Percentiles rank a stretch among this genome's conserved stretches.
These are phyloP conservation scores for Stratiomys singularior DNA, from an alignment of 2,888 invertebrate genomes.

Conservation along the genomic window DNA sequence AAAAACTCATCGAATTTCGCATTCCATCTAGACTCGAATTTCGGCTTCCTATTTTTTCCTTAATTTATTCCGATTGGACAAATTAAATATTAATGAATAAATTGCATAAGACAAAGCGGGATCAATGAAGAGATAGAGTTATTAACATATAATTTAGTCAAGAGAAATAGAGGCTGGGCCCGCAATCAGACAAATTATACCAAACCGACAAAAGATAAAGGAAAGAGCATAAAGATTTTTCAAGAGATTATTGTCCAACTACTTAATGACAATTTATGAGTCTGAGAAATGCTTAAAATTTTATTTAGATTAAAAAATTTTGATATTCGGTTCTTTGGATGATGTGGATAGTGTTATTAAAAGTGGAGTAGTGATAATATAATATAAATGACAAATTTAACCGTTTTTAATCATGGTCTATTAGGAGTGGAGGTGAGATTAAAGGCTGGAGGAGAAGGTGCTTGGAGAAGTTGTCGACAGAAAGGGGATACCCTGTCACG, in stretches of 20 bases:
- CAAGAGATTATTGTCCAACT: conserved; percentile 37
- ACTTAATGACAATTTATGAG: conserved; percentile 45
- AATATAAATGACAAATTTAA: neutral
- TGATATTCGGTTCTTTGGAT: neutral
- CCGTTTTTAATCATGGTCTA: conserved; percentile 37
- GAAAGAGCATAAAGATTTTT: conserved; percentile 28
- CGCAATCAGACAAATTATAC: neutral
- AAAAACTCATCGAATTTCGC: conserved; percentile 29
- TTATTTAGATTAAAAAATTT: neutral
- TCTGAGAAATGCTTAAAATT: conserved; percentile 30
- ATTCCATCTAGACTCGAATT: neutral
- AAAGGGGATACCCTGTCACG: conserved; percentile 11
- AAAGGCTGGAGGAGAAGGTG: neutral
- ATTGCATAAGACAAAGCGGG: neutral
- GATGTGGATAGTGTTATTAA: conserved; percentile 29
- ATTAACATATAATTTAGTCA: conserved; percentile 40
- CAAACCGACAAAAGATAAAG: conserved; percentile 27
- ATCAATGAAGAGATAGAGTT: conserved; percentile 43
- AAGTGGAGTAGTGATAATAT: conserved; percentile 38
- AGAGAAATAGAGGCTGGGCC: conserved; percentile 10
- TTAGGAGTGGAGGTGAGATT: conserved; percentile 21
- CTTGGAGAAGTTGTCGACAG: neutral
- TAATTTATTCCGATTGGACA: conserved; percentile 48
- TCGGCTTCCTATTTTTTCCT: conserved; percentile 21
- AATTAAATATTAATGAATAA: conserved; percentile 51